Conservation (phyloP, 2,113 vertebrate genomes). For the Dolichallabes microphthalmus region DNA sequence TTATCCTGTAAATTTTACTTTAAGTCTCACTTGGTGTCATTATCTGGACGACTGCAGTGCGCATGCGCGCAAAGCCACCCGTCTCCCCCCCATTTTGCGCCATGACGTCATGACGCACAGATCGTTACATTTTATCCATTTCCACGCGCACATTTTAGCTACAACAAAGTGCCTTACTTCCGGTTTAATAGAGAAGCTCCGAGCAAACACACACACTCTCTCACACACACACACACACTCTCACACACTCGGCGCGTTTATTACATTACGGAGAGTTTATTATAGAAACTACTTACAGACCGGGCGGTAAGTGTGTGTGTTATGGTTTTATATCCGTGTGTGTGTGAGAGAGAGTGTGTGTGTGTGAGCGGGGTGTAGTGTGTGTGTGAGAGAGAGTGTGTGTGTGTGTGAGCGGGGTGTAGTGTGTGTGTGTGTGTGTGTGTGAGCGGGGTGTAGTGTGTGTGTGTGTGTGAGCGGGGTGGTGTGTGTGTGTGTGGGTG, state of each 20-base stretch:
- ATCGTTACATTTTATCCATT: not conserved
- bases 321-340: not conserved
- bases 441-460: too few species aligned
- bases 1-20: not conserved
- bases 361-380: too few species aligned
- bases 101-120: not conserved
- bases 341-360: not conserved
- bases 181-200: not conserved
- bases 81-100: not conserved
- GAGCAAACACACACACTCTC: not conserved
- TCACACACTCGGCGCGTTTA: not conserved
- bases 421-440: too few species aligned
- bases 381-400: too few species aligned
- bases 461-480: too few species aligned
- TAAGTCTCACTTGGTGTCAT: not conserved
- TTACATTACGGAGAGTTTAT: not conserved
- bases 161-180: slow-evolving; percentile 16
- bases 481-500: not conserved
- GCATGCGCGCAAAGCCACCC: not conserved
- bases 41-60: not conserved
- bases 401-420: too few species aligned
- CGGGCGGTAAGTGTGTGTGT: not conserved
- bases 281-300: not conserved
- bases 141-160: not conserved
- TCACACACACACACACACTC: not conserved